phyloP scores from a whole-genome alignment of 2,797 vertebrate species.

The Coregonus sp. region DNA sequence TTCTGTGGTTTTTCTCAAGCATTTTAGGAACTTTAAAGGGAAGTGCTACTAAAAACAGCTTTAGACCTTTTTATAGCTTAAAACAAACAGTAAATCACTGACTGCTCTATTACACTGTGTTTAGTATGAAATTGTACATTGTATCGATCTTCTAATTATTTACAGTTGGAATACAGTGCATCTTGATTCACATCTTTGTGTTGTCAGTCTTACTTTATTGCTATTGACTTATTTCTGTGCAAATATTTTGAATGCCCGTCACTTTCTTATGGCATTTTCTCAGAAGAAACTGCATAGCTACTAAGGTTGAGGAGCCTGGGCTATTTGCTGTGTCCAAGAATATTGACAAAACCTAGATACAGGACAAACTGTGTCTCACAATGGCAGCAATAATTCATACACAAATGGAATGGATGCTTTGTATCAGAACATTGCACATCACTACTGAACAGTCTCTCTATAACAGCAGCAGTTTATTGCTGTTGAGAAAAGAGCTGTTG shows the following conservation, averaged over 20 bases:
- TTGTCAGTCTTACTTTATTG: neutral
- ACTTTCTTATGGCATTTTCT: neutral
- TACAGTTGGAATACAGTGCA: neutral
- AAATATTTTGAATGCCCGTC: no score
- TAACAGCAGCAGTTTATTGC: constrained; percentile 44
- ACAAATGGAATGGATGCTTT: constrained; percentile 12
- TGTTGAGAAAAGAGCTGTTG: constrained; percentile 10
- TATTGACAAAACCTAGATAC: neutral
- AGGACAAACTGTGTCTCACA: neutral
- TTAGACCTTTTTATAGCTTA: neutral
- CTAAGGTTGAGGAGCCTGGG: constrained; percentile 26
- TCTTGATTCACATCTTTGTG: neutral
- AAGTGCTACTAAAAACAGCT: neutral
- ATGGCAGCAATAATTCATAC: neutral
- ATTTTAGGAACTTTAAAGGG: neutral
- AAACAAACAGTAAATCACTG: neutral
- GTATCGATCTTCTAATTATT: no score
- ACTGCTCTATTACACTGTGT: neutral
- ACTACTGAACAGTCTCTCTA: constrained; percentile 8
- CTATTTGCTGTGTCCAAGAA: neutral
- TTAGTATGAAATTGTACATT: neutral
- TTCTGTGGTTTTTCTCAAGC: neutral
- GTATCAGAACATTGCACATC: constrained; percentile 25
- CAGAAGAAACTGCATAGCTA: neutral
- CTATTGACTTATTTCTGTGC: neutral